These are phyloP conservation scores for Chrysocyon brachyurus DNA, from an alignment of 2,797 vertebrate genomes.

Conservation along the genomic window DNA sequence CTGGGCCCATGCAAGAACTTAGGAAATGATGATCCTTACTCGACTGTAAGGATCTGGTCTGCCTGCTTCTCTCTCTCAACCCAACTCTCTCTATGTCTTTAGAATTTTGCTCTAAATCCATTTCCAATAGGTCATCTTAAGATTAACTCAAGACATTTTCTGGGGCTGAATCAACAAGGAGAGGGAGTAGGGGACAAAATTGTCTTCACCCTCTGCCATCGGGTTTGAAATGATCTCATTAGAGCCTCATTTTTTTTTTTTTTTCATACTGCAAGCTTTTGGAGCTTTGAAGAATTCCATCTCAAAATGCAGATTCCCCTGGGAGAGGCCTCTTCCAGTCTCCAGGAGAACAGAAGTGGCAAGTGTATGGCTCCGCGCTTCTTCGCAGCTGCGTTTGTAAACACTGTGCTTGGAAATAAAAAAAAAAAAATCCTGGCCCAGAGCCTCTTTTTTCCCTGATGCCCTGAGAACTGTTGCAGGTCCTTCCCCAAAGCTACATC, in stretches of 20 bases:
- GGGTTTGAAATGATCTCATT: conserved; percentile 56
- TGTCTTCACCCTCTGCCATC: neutral
- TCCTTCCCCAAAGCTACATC: conserved; percentile 84
- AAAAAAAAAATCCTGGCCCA: conserved; percentile 77
- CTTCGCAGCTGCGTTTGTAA: conserved; percentile 86
- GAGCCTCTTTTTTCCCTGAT: conserved; percentile 82
- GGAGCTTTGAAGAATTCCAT: conserved; percentile 57
- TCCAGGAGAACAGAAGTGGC: conserved; percentile 72
- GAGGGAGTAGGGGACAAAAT: neutral
- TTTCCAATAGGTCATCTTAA: neutral
- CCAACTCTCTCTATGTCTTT: neutral
- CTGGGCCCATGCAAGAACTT: neutral
- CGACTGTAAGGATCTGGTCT: neutral
- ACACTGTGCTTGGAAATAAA: conserved; percentile 75
- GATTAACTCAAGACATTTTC: neutral
- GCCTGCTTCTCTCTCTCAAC: neutral
- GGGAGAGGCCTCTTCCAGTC: conserved; percentile 54
- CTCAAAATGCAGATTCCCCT: conserved; percentile 57
- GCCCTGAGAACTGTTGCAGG: conserved; percentile 75
- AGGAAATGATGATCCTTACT: neutral
- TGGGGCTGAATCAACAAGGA: neutral
- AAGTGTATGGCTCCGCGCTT: conserved; percentile 42
- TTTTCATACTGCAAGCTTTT: neutral
- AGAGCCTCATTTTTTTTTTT: neutral
- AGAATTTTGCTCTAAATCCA: neutral